phyloP scores from a whole-genome alignment of 2,113 vertebrate genomes.

The Synodontis membranacea region DNA sequence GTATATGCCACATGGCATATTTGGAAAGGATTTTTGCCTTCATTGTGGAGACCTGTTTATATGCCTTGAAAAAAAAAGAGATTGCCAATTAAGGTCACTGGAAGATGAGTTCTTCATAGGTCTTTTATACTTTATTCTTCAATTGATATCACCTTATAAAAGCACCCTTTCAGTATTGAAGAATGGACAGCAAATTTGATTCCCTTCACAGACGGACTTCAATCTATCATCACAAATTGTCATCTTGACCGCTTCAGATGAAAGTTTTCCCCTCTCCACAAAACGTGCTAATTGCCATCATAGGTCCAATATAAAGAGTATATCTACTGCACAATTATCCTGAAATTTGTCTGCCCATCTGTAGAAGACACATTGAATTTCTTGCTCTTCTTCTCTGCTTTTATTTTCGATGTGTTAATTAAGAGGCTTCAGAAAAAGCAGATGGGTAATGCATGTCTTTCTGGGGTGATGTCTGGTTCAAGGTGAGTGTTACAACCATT shows the following conservation, averaged over 20 bases:
- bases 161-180: slow-evolving; percentile 74
- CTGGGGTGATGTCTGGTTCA: slow-evolving; percentile 76
- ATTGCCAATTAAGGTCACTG: slow-evolving; percentile 69
- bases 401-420: slow-evolving; percentile 78
- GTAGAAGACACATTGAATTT: slow-evolving; percentile 75
- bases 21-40: slow-evolving; percentile 58
- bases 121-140: slow-evolving; percentile 75
- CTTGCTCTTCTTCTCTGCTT: slow-evolving; percentile 73
- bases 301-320: slow-evolving; percentile 74
- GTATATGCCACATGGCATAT: slow-evolving; percentile 63
- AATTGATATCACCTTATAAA: slow-evolving; percentile 77
- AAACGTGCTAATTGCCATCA: slow-evolving; percentile 80
- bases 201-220: slow-evolving; percentile 77
- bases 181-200: slow-evolving; percentile 74
- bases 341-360: slow-evolving; percentile 79
- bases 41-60: slow-evolving; percentile 69
- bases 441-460: slow-evolving; percentile 79
- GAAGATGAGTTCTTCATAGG: slow-evolving; percentile 73
- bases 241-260: slow-evolving; percentile 70
- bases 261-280: slow-evolving; percentile 80
- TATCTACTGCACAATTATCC: slow-evolving; percentile 79
- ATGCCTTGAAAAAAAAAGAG: slow-evolving; percentile 60
- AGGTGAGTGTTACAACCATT: slow-evolving; percentile 76
- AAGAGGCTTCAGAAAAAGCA: slow-evolving; percentile 81
- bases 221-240: slow-evolving; percentile 60